These are phyloP conservation scores for Tetraneura akinire DNA, from an alignment of 1,140 invertebrate species.

Conservation along the genomic window DNA sequence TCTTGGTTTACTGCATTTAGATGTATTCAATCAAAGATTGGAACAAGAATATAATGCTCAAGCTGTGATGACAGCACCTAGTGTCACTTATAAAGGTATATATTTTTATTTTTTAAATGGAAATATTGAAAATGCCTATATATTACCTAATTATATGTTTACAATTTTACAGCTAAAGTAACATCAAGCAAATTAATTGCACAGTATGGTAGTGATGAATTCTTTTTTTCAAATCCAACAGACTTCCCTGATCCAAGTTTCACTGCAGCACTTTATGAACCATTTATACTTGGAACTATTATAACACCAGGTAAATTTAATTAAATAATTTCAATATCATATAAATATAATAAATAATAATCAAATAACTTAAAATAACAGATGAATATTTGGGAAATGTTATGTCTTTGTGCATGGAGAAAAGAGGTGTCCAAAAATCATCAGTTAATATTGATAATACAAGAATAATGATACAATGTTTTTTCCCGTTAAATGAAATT, in stretches of 20 bases:
- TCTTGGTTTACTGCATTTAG: constrained; percentile 91
- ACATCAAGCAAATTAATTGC: constrained; percentile 69
- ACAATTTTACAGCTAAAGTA: constrained; percentile 65
- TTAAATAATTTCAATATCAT: not conserved
- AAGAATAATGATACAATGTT: constrained; percentile 78
- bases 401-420: constrained; percentile 73
- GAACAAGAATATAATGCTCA: constrained; percentile 91
- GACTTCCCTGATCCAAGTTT: constrained; percentile 71
- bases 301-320: constrained; percentile 67
- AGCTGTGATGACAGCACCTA: constrained; percentile 88
- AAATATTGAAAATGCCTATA: not conserved
- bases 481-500: constrained; percentile 89
- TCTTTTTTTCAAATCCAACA: constrained; percentile 83
- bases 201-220: constrained; percentile 67
- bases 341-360: no score
- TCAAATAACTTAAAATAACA: constrained; percentile 56
- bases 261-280: constrained; percentile 80
- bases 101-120: not conserved
- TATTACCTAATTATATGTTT: not conserved
- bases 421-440: constrained; percentile 75
- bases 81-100: constrained; percentile 84
- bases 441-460: constrained; percentile 79
- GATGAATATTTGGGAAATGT: constrained; percentile 71
- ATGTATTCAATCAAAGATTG: constrained; percentile 91
- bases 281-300: constrained; percentile 70